These are phyloP conservation scores for Gryllus longicercus DNA, from an alignment of 2,888 invertebrate genomes.

Conservation along the genomic window DNA sequence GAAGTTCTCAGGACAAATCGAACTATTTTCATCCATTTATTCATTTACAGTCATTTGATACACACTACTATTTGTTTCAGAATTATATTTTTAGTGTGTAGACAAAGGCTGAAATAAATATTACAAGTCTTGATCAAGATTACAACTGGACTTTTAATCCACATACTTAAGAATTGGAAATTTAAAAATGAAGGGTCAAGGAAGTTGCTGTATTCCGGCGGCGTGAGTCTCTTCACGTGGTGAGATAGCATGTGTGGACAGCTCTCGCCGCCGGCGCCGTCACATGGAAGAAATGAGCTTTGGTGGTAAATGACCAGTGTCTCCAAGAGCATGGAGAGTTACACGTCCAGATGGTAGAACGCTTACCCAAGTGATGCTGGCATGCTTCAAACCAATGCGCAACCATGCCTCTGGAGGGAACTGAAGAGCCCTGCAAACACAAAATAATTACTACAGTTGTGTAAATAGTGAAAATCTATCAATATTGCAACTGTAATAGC, in stretches of 20 bases:
- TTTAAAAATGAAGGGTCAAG: neutral
- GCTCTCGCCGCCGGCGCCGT: conserved; percentile 25
- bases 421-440: conserved; percentile 78
- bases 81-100: no score
- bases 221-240: neutral
- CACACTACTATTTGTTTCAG: no score
- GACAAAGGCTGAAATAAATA: no score
- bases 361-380: conserved; percentile 87
- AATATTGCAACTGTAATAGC: no score
- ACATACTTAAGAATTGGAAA: no score
- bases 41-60: no score
- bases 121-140: no score
- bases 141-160: no score
- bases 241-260: neutral
- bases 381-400: conserved; percentile 84
- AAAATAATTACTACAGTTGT: neutral
- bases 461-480: no score
- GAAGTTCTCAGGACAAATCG: no score
- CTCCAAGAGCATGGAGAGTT: conserved; percentile 74
- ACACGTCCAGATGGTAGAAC: conserved; percentile 86
- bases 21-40: no score
- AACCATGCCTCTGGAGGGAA: conserved; percentile 97
- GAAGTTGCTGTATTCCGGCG: neutral
- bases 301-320: conserved; percentile 85
- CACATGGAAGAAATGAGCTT: conserved; percentile 53